These are phyloP conservation scores for Campylomormyrus numenius DNA, from an alignment of 2,113 vertebrate species.

Conservation along the genomic window DNA sequence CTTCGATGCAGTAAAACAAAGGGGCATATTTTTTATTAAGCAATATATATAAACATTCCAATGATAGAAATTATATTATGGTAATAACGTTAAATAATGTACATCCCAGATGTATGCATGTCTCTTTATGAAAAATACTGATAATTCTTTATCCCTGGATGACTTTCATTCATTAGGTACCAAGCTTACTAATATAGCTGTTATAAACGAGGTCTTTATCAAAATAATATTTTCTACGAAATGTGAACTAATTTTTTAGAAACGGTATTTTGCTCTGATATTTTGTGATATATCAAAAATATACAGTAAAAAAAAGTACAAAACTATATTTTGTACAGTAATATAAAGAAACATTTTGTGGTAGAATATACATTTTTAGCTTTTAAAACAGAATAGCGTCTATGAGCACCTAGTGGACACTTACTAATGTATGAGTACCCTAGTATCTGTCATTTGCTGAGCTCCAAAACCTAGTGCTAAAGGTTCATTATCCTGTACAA, in stretches of 20 bases:
- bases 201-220: conserved; percentile 27
- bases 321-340: conserved; percentile 64
- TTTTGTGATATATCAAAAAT: conserved; percentile 51
- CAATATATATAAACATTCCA: background rate
- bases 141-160: conserved; percentile 61
- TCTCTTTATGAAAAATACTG: conserved; percentile 67
- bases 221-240: conserved; percentile 26
- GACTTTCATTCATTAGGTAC: conserved; percentile 43
- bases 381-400: background rate
- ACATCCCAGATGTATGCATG: background rate
- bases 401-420: conserved; percentile 3
- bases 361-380: conserved; percentile 8
- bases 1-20: background rate
- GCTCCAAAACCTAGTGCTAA: background rate
- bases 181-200: conserved; percentile 29
- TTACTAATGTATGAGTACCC: conserved; percentile 46
- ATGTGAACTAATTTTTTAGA: conserved; percentile 27
- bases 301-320: conserved; percentile 69
- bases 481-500: conserved; percentile 33
- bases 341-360: conserved; percentile 54
- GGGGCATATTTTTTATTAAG: background rate
- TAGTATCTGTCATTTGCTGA: conserved; percentile 30
- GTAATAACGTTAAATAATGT: background rate
- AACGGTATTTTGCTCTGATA: conserved; percentile 43
- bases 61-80: background rate